Evolutionary conservation across 2,888 invertebrate species (phyloP), one percentile per base, ranked within the genome.

Genomic region (Megaustenia siamemsis): DNA sequence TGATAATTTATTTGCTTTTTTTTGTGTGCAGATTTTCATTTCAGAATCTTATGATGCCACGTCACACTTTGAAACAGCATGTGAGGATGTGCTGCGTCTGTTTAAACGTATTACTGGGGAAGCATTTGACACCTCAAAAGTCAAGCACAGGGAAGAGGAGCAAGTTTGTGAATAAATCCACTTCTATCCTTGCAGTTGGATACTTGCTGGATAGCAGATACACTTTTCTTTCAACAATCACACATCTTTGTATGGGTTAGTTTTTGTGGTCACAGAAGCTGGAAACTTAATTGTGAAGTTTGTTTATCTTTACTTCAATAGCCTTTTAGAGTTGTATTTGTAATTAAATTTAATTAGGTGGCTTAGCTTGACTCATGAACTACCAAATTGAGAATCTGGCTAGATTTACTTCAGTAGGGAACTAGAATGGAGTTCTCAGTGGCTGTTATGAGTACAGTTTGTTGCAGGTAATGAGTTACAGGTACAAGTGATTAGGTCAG

Each of bases 21-120:
- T 69, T 24, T 66, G 3, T 40, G 97, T 97, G 89, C 97, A 98
- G 95, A 96, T 99, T 87, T 99, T 99, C 94, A 98, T 99, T 94
- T 98, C 99, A 1, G 97, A 97, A 94, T 97, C 98, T 15, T 99
- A 99, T 94, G 99, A 99, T 95, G 98, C 99, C 66, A 99, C 99
- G 84, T 98, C 99, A 92, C 99, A 99, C 94, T 99, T 99, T 94
- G 99, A 99, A 95, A 99, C 99, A 78, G 99, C 99, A 89, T 99
- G 99, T 94, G 95, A 97, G 94, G 99, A 99, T 95, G 99, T 99
- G 86, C 96, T 99, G 93, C 97, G 98, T 94, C 97, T 98, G 91
- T 99, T 98, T 95, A 97, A 97, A 94, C 96, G 98, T 88, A 98
- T 98, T 76, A 99, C 98, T 21, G 99, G 98, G 82, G 97, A 98